Evolutionary conservation across 2,113 vertebrate genomes (phyloP), one percentile per base, ranked within the genome.

Genomic region (Sorex araneus): DNA sequence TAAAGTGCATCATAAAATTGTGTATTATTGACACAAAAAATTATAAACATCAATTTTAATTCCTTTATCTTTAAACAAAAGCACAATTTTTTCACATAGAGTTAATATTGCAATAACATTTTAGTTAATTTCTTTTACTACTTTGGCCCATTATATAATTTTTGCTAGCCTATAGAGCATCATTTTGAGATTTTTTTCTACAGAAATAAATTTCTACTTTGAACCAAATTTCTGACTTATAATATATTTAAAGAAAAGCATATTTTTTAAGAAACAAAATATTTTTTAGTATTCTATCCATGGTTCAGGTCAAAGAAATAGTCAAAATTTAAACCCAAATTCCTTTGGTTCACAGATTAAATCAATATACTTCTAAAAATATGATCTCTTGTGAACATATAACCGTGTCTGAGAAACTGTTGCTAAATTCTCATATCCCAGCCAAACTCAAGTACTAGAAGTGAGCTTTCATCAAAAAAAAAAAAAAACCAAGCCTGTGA

Each of bases 41-140:
- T 90, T 34, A 90, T 28, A 85, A 40, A 84, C 18, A 89, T 60
- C 19, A 60, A 50, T 30, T 92, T 75, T 74, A 85, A 92, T 60
- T 28, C 21, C 54, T 70, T 88, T 82, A 50, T 60, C 1, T 84
- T 86, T 45, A 91, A 76, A 66, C 40, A 87, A 12, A 60, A 60
- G 19, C 57, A 23, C 57, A 60, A 23, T 11, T 66, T 64, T 94
- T 73, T 89, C 43, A 90, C 6, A 69, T 85, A 78, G 21, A 70
- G 70, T 69, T 11, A 27, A 0, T 73, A 2, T 69, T 63, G 69
- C 79, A 57, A 45, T 69, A 11, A 23, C 21, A 63, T 89, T 91
- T 74, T 89, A 12, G 36, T 32, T 73, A 7, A 69, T 25, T 50
- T 63, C 21, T 6, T 16, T 3, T 60, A 15, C 30, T 89, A 21